Conservation (phyloP, 2,797 vertebrate species). For the Smutsia gigantea region DNA sequence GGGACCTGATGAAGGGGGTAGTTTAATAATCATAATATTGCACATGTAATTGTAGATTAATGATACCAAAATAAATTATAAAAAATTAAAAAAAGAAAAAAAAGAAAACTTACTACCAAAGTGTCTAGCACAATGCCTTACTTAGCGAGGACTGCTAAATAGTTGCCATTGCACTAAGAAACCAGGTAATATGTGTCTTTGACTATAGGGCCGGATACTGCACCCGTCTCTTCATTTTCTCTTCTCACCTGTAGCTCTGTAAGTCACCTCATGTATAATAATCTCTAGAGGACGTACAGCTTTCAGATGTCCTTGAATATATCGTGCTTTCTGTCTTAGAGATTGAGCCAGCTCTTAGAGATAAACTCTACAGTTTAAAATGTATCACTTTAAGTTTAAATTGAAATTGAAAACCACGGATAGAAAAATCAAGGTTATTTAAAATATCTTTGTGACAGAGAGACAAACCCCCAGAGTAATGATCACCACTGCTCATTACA, state of each 20-base stretch:
- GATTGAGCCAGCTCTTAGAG: not conserved
- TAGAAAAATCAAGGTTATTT: not conserved
- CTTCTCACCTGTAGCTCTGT: not conserved
- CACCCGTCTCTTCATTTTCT: not conserved
- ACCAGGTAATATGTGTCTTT: not conserved
- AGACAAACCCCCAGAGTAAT: not conserved
- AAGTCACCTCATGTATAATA: not conserved
- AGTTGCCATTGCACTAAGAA: not conserved
- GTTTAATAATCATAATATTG: too few species aligned
- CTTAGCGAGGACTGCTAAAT: not conserved
- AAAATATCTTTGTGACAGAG: not conserved
- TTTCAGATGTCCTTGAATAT: not conserved
- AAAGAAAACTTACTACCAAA: not conserved
- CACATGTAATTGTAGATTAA: too few species aligned
- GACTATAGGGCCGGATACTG: not conserved
- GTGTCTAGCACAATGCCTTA: not conserved
- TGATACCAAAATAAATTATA: too few species aligned
- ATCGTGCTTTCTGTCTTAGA: not conserved
- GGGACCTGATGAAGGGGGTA: too few species aligned
- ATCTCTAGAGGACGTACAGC: not conserved
- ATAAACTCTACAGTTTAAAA: not conserved
- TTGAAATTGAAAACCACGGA: not conserved
- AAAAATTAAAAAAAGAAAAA: too few species aligned
- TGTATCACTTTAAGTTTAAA: too few species aligned
- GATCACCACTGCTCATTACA: not conserved